Conservation (phyloP, 2,113 vertebrate genomes). For the Australoheros scitulus region DNA sequence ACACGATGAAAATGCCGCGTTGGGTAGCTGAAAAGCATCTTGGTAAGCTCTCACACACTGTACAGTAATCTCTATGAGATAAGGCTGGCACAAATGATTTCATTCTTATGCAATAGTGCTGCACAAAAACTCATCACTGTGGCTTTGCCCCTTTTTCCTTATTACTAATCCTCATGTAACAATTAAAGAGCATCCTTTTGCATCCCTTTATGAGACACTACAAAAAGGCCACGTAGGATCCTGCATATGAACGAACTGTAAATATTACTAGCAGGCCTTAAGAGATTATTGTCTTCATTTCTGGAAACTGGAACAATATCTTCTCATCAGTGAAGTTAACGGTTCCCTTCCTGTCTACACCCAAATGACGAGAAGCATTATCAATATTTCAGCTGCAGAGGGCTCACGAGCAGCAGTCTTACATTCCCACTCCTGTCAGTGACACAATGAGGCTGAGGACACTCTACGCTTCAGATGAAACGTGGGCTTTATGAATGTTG, state of each 20-base stretch:
- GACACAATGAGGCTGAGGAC: slow-evolving; percentile 10
- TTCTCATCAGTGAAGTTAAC: neutral
- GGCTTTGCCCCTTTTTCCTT: neutral
- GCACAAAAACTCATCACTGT: neutral
- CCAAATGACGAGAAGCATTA: neutral
- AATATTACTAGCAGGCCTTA: neutral
- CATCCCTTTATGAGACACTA: neutral
- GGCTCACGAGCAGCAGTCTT: neutral
- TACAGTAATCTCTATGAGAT: neutral
- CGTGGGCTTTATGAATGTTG: neutral
- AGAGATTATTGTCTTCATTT: neutral
- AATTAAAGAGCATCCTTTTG: neutral
- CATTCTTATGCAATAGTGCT: neutral
- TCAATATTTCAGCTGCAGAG: slow-evolving; percentile 42
- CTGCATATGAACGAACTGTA: neutral
- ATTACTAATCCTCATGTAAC: neutral
- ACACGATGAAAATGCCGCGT: neutral
- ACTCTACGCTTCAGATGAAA: neutral
- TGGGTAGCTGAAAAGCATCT: neutral
- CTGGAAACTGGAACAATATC: neutral
- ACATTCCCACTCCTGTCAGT: slow-evolving; percentile 2
- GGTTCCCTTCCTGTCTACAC: neutral
- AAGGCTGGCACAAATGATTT: neutral
- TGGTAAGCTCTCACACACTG: neutral
- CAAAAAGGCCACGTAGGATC: neutral